These are phyloP conservation scores for Pachyseris speciosa DNA, from an alignment of 64 coral and sea anemone genomes.

Conservation along the genomic window DNA sequence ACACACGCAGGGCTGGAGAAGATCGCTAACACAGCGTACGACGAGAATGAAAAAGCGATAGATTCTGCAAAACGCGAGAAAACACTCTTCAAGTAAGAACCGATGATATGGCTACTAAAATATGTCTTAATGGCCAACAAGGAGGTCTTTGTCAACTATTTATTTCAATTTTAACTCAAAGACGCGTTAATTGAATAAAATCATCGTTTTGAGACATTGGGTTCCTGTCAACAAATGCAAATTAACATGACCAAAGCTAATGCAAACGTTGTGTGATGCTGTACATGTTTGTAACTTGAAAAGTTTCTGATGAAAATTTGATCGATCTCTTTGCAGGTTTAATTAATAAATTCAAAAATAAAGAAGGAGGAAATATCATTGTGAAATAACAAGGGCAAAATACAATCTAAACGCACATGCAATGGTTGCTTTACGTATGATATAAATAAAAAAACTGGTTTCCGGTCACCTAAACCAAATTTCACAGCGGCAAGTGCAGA, in stretches of 20 bases:
- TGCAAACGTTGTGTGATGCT: background rate
- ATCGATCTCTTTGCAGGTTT: background rate
- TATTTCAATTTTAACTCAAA: background rate
- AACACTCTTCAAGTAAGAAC: no score
- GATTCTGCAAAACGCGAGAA: no score
- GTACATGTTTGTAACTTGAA: background rate
- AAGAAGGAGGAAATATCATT: background rate
- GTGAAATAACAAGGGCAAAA: no score
- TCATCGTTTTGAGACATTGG: slow-evolving; percentile 8
- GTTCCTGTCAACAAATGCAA: slow-evolving; percentile 32
- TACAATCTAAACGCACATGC: background rate
- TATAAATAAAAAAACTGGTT: slow-evolving; percentile 26
- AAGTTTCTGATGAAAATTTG: background rate
- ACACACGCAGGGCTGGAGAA: background rate
- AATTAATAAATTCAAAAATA: background rate
- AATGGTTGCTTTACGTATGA: background rate
- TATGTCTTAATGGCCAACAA: no score
- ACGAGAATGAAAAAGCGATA: no score
- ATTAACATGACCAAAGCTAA: background rate
- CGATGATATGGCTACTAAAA: no score
- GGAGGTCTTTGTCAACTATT: background rate
- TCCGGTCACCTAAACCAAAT: slow-evolving; percentile 20
- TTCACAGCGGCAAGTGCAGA: background rate
- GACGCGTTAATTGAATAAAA: slow-evolving; percentile 17
- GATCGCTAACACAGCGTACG: no score